Conservation (phyloP, 37 sponge, comb jelly and placozoan species). For the Cladorhizidae sp. region DNA sequence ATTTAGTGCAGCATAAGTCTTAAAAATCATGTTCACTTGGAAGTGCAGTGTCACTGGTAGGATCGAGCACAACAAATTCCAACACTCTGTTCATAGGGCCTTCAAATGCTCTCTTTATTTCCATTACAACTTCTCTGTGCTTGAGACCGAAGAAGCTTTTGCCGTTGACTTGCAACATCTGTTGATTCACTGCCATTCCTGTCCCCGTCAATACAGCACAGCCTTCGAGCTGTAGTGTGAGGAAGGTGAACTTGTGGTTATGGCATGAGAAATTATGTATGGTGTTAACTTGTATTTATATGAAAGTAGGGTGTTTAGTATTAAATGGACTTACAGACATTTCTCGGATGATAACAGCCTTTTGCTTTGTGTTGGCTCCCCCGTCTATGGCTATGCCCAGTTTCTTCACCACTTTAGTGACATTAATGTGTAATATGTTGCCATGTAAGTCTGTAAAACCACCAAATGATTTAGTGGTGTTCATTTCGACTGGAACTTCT, state of each 20-base stretch:
- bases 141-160: slow-evolving; percentile 62
- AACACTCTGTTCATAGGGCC: slow-evolving; percentile 62
- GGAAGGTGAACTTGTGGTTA: not conserved
- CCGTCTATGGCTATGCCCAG: slow-evolving; percentile 92
- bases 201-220: slow-evolving; percentile 63
- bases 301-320: no score
- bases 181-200: slow-evolving; percentile 77
- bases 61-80: slow-evolving; percentile 65
- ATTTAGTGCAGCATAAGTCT: not conserved
- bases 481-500: not conserved
- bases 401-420: slow-evolving; percentile 66
- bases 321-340: slow-evolving; percentile 79
- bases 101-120: slow-evolving; percentile 84
- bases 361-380: slow-evolving; percentile 84
- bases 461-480: slow-evolving; percentile 33
- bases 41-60: no score
- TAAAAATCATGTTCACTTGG: not conserved
- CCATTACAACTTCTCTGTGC: slow-evolving; percentile 82
- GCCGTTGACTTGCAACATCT: slow-evolving; percentile 73
- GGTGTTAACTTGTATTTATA: not conserved
- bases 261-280: not conserved
- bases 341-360: slow-evolving; percentile 71
- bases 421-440: slow-evolving; percentile 50
- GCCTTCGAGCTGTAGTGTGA: slow-evolving; percentile 77
- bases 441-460: slow-evolving; percentile 76